These are phyloP conservation scores for Agrotis segetum DNA, from an alignment of 2,888 invertebrate species.

Conservation along the genomic window DNA sequence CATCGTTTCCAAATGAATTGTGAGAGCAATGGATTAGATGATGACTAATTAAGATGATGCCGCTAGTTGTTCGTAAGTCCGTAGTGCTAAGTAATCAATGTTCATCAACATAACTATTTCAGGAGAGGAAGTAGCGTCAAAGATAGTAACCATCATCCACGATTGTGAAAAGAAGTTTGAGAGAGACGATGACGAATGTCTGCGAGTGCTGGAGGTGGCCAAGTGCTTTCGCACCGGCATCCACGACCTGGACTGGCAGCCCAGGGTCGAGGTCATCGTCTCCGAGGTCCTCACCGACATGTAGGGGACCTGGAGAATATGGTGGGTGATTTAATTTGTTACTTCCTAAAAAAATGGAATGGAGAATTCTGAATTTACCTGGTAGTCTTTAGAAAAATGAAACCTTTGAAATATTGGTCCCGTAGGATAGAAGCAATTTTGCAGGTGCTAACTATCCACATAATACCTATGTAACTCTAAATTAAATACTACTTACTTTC, in stretches of 20 bases:
- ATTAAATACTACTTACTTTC: neutral
- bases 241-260: constrained; percentile 78
- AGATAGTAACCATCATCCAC: constrained; percentile 75
- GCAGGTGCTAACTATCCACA: too few species aligned
- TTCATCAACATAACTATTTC: constrained; percentile 37
- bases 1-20: too few species aligned
- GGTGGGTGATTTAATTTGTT: constrained; percentile 16
- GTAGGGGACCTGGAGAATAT: constrained; percentile 41
- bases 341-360: neutral
- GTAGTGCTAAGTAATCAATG: neutral
- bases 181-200: constrained; percentile 73
- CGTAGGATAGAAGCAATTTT: too few species aligned
- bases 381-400: neutral
- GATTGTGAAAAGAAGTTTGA: constrained; percentile 74
- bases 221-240: constrained; percentile 80
- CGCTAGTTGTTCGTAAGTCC: too few species aligned
- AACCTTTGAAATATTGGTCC: neutral
- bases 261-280: constrained; percentile 76
- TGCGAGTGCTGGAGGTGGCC: constrained; percentile 77
- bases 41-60: too few species aligned
- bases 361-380: neutral
- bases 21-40: too few species aligned
- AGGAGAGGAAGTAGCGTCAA: constrained; percentile 74
- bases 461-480: too few species aligned
- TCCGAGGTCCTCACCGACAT: constrained; percentile 79